A percentile compares a stretch with the other conserved stretches of the same genome.
Conservation (phyloP, 2,113 vertebrate genomes). For the rat (Rattus norvegicus) region DNA sequence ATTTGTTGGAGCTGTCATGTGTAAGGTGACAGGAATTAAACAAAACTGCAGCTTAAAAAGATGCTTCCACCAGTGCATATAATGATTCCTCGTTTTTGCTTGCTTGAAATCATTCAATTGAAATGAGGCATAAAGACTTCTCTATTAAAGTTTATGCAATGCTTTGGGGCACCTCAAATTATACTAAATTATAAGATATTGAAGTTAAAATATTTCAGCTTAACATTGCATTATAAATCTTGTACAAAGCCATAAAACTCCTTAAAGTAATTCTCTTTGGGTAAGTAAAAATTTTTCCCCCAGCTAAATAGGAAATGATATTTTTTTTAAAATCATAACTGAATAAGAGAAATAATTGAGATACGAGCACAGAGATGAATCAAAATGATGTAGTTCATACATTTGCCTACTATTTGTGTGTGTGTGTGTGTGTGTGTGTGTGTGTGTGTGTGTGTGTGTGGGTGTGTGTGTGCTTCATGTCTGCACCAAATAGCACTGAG, state of each 20-base stretch:
- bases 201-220: conserved; percentile 64
- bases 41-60: conserved; percentile 82
- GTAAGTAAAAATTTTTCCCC: conserved; percentile 48
- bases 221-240: conserved; percentile 42
- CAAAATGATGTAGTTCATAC: neutral
- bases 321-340: neutral
- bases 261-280: conserved; percentile 28
- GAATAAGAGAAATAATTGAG: neutral
- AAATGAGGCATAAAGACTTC: conserved; percentile 80
- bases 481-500: neutral
- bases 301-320: neutral
- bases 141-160: conserved; percentile 80
- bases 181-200: conserved; percentile 77
- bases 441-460: neutral
- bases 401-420: no score
- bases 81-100: conserved; percentile 83
- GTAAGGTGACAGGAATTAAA: conserved; percentile 85
- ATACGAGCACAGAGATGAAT: neutral
- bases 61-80: conserved; percentile 73
- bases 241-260: neutral
- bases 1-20: conserved; percentile 84
- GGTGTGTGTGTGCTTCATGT: neutral
- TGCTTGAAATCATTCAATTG: conserved; percentile 77
- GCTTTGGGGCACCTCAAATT: conserved; percentile 72
- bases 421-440: no score